A percentile compares a stretch with the other conserved stretches of the same genome.
phyloP scores from a whole-genome alignment of 2,888 invertebrate genomes.

The Piscicola geometra region DNA sequence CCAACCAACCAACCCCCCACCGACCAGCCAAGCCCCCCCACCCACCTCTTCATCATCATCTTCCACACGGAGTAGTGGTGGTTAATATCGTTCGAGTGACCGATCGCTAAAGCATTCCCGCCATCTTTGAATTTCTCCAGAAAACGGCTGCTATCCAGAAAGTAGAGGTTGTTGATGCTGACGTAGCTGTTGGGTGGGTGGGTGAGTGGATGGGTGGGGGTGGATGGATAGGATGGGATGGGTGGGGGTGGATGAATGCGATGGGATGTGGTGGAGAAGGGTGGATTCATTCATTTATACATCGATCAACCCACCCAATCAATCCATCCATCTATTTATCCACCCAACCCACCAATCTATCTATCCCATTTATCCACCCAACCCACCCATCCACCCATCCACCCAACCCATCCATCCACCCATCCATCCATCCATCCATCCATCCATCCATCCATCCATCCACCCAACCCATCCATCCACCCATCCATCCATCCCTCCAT shows the following conservation, averaged over 20 bases:
- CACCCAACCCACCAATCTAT: background rate
- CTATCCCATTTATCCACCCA: too few relatives aligned
- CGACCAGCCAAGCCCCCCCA: too few relatives aligned
- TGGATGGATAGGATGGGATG: background rate
- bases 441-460: too few relatives aligned
- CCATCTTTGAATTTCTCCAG: constrained; percentile 48
- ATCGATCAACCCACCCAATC: background rate
- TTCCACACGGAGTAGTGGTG: constrained; percentile 49
- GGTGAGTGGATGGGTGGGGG: background rate
- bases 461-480: background rate
- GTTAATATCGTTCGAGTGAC: constrained; percentile 51
- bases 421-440: too few relatives aligned
- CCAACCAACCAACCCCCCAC: too few relatives aligned
- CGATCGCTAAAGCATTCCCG: constrained; percentile 47
- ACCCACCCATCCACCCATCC: too few relatives aligned
- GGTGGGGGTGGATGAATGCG: background rate
- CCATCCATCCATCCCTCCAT: too few relatives aligned
- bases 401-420: background rate
- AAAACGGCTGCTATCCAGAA: constrained; percentile 48
- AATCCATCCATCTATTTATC: too few relatives aligned
- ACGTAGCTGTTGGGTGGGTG: constrained; percentile 41
- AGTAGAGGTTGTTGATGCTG: constrained; percentile 50
- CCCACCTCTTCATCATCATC: constrained; percentile 25
- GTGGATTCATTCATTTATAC: too few relatives aligned
- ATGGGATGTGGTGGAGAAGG: background rate